phyloP scores from a whole-genome alignment of 1,140 invertebrate species.

The Eurosta solidaginis region DNA sequence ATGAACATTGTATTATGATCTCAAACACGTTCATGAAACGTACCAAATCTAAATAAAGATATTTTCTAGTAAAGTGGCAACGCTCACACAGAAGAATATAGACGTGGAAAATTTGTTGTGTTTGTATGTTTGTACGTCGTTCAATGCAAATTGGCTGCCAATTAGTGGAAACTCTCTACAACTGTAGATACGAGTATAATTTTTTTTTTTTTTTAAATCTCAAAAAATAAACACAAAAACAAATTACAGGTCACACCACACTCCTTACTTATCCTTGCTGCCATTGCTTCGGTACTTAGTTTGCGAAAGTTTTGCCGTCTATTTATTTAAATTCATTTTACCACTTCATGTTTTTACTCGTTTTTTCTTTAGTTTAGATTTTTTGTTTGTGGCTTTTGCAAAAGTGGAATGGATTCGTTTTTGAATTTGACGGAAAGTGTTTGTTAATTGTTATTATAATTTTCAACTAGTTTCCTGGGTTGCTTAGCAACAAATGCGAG shows the following conservation, averaged over 20 bases:
- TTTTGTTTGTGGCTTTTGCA: neutral
- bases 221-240: neutral
- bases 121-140: neutral
- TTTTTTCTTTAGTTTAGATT: neutral
- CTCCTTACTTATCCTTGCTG: neutral
- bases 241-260: neutral
- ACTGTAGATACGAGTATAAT: neutral
- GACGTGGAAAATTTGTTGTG: no score
- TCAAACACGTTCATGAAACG: no score
- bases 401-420: neutral
- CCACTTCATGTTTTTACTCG: neutral
- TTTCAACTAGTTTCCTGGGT: neutral
- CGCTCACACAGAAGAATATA: no score
- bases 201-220: no score
- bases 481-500: neutral
- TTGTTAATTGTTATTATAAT: constrained; percentile 27
- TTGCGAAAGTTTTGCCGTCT: constrained; percentile 23
- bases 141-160: constrained; percentile 25
- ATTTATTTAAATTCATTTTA: constrained; percentile 26
- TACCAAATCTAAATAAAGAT: no score
- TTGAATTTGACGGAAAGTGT: constrained; percentile 21
- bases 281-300: neutral
- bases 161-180: constrained; percentile 17
- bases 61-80: no score
- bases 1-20: no score